phyloP scores from a whole-genome alignment of 2,113 vertebrate genomes.

The Megalops atlanticus region DNA sequence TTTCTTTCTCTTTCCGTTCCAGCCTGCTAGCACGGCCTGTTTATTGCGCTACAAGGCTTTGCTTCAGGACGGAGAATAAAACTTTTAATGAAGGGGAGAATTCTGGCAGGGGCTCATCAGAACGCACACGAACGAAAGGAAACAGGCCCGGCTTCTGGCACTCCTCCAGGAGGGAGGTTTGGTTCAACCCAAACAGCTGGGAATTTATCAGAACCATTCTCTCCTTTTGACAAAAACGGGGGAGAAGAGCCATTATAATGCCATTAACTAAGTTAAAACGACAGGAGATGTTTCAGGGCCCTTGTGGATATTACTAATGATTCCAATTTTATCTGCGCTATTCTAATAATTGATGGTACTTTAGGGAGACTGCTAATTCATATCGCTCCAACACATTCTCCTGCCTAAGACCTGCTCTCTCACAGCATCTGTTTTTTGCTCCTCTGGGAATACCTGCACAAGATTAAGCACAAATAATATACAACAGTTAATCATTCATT shows the following conservation, averaged over 20 bases:
- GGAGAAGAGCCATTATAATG: constrained; percentile 48
- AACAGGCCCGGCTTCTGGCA: constrained; percentile 27
- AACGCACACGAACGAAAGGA: constrained; percentile 17
- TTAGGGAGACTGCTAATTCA: constrained; percentile 41
- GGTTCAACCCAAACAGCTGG: constrained; percentile 33
- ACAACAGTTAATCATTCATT: constrained; percentile 70
- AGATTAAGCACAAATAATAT: constrained; percentile 63
- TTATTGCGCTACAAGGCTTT: constrained; percentile 41
- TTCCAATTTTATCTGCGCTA: constrained; percentile 53
- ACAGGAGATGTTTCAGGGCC: constrained; percentile 53
- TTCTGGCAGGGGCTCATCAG: not conserved
- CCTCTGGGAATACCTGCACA: constrained; percentile 67
- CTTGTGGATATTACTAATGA: constrained; percentile 56
- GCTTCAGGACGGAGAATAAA: constrained; percentile 41
- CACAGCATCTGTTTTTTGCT: constrained; percentile 63
- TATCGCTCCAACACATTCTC: constrained; percentile 44
- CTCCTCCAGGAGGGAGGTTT: constrained; percentile 38
- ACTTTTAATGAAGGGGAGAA: constrained; percentile 59
- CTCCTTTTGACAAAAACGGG: constrained; percentile 43
- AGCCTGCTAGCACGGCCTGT: constrained; percentile 32
- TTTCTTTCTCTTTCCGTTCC: constrained; percentile 45
- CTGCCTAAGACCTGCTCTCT: constrained; percentile 42
- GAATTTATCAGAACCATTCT: constrained; percentile 50
- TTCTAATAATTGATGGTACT: constrained; percentile 48
- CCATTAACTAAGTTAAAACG: constrained; percentile 56